Evolutionary conservation across 2,888 invertebrate species (phyloP).

Genomic region (Ditylenchus weischeri): DNA sequence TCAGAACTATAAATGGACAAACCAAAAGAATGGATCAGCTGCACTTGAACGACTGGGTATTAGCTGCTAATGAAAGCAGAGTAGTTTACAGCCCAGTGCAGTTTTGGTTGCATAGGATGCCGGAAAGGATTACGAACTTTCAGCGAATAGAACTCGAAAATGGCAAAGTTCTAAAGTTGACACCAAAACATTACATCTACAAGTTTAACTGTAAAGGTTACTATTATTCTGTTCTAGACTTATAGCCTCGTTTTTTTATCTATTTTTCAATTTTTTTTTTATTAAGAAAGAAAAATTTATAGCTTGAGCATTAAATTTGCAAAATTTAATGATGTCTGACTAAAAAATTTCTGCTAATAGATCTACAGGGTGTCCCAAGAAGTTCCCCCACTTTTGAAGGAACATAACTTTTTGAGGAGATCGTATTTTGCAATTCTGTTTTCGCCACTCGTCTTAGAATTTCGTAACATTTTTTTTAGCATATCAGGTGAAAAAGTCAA

Average conservation of each 20-base stretch:
- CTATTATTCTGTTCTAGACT: background rate
- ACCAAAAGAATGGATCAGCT: slow-evolving; percentile 51
- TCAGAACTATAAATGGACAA: slow-evolving; percentile 30
- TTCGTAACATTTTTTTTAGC: too few species aligned
- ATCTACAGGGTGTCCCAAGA: too few species aligned
- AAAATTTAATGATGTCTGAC: too few species aligned
- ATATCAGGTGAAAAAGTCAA: too few species aligned
- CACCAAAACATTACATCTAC: slow-evolving; percentile 51
- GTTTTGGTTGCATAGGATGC: slow-evolving; percentile 51
- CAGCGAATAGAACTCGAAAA: slow-evolving; percentile 36
- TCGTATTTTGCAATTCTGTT: too few species aligned
- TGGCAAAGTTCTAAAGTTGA: slow-evolving; percentile 49
- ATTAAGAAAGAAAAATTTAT: too few species aligned
- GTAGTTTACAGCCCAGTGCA: slow-evolving; percentile 35
- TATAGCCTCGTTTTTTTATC: slow-evolving; percentile 5
- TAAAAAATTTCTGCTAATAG: too few species aligned
- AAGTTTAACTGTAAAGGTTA: slow-evolving; percentile 34
- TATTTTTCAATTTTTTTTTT: slow-evolving; percentile 3
- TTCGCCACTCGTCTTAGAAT: too few species aligned
- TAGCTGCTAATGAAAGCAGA: slow-evolving; percentile 22
- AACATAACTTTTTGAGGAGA: too few species aligned
- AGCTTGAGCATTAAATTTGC: too few species aligned
- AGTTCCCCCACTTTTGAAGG: too few species aligned
- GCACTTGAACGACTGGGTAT: slow-evolving; percentile 45
- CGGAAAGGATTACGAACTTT: slow-evolving; percentile 42